Percentiles rank a stretch among this genome's conserved stretches.
Evolutionary conservation across 2,888 invertebrate species (phyloP).

Genomic region (Drosophila pseudotakahashii): DNA sequence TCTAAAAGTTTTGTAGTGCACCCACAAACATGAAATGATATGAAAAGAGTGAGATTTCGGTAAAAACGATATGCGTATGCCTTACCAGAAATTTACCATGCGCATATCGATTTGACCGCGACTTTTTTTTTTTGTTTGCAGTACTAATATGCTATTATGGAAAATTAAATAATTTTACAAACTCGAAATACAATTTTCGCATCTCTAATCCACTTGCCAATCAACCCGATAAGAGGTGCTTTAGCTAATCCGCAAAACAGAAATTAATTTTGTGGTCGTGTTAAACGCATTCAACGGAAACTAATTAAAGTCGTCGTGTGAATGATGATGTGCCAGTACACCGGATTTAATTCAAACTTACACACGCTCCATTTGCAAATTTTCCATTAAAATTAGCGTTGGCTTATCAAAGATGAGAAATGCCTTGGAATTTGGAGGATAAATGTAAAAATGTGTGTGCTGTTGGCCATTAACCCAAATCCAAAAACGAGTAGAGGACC

Average conservation of each 20-base stretch:
- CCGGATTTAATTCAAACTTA: constrained; percentile 13
- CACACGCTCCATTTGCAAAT: background rate
- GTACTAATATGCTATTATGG: no score
- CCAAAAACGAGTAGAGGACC: constrained; percentile 17
- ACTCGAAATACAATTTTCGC: background rate
- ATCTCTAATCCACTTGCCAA: background rate
- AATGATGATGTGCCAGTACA: constrained; percentile 5
- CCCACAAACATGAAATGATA: no score
- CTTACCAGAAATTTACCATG: no score
- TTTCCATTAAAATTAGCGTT: background rate
- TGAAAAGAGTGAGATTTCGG: no score
- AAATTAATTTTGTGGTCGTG: constrained; percentile 59
- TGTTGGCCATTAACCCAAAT: constrained; percentile 38
- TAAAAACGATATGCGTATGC: no score
- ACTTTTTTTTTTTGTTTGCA: no score
- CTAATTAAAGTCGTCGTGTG: constrained; percentile 55
- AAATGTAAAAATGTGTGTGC: constrained; percentile 5
- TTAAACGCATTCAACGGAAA: constrained; percentile 60
- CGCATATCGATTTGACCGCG: no score
- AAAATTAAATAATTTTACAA: background rate
- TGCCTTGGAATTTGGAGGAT: constrained; percentile 5
- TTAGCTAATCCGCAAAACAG: constrained; percentile 53
- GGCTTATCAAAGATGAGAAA: constrained; percentile 6
- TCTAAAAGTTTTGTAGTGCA: no score
- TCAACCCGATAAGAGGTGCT: constrained; percentile 1